phyloP scores from a whole-genome alignment of 2,888 invertebrate species.

The Craniophora ligustri region DNA sequence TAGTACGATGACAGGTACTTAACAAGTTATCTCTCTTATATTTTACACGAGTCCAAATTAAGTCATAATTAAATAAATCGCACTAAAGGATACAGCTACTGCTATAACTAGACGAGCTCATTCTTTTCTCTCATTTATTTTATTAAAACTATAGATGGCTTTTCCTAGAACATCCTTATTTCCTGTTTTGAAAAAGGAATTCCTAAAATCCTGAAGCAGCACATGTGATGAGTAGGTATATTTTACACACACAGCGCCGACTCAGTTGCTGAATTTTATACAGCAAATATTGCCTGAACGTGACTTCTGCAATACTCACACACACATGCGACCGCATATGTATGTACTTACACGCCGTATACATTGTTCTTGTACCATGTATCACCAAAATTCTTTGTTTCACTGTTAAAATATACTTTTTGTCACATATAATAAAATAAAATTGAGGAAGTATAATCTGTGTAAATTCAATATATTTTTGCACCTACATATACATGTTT shows the following conservation, averaged over 20 bases:
- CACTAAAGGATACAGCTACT: too few relatives aligned
- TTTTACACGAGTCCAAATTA: too few relatives aligned
- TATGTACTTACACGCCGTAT: constrained; percentile 12
- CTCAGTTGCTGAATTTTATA: constrained; percentile 79
- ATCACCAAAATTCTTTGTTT: constrained; percentile 23
- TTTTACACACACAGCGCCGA: constrained; percentile 64
- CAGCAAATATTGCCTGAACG: constrained; percentile 84
- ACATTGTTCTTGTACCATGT: constrained; percentile 35
- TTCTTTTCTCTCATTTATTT: too few relatives aligned
- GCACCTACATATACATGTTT: constrained; percentile 10
- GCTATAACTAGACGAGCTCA: too few relatives aligned
- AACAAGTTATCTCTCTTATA: too few relatives aligned
- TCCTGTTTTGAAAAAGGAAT: too few relatives aligned
- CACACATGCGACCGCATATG: constrained; percentile 46
- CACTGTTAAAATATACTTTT: constrained; percentile 19
- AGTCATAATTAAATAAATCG: too few relatives aligned
- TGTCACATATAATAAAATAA: constrained; percentile 27
- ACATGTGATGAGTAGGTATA: constrained; percentile 60
- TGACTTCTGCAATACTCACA: constrained; percentile 70
- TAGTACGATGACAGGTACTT: too few relatives aligned
- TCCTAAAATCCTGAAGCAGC: constrained; percentile 42
- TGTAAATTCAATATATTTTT: constrained; percentile 23
- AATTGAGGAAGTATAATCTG: constrained; percentile 3
- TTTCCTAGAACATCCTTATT: too few relatives aligned
- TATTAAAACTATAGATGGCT: too few relatives aligned